phyloP scores from a whole-genome alignment of 2,113 vertebrate species.

The Cepphus grylle region DNA sequence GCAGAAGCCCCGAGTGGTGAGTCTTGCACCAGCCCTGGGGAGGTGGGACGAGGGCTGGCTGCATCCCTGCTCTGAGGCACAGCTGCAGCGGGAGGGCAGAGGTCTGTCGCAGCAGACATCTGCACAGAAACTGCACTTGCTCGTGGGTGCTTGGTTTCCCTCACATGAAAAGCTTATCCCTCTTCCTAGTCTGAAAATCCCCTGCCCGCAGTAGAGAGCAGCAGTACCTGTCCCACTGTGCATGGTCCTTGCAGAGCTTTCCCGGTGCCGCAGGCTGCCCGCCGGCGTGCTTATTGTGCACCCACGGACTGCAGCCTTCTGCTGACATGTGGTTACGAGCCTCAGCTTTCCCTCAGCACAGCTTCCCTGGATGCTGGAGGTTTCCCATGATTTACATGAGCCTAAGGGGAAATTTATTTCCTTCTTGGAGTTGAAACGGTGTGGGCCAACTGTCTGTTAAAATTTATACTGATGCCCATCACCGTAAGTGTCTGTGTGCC shows the following conservation, averaged over 20 bases:
- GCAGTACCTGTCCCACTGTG: neutral
- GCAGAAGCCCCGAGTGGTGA: constrained; percentile 89
- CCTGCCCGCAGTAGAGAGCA: rapidly evolving
- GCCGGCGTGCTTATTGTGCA: neutral
- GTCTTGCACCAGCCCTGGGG: constrained; percentile 27
- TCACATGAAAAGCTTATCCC: neutral
- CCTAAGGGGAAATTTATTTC: constrained; percentile 4
- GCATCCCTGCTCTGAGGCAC: rapidly evolving
- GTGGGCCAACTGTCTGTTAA: constrained; percentile 1
- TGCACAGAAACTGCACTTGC: neutral
- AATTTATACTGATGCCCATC: neutral
- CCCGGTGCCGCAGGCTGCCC: neutral
- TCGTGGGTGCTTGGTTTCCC: neutral
- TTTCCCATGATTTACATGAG: constrained; percentile 25
- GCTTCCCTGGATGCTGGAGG: neutral
- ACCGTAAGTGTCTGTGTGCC: neutral
- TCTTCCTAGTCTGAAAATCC: neutral
- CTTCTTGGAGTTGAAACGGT: neutral
- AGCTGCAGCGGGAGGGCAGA: neutral
- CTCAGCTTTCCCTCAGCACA: neutral
- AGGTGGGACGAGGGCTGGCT: neutral
- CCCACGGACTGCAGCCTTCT: neutral
- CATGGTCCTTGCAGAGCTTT: neutral
- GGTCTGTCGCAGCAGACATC: neutral
- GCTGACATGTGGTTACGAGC: neutral